These are phyloP conservation scores for Andrena cerasifolii DNA, from an alignment of 1,140 invertebrate genomes.

Conservation along the genomic window DNA sequence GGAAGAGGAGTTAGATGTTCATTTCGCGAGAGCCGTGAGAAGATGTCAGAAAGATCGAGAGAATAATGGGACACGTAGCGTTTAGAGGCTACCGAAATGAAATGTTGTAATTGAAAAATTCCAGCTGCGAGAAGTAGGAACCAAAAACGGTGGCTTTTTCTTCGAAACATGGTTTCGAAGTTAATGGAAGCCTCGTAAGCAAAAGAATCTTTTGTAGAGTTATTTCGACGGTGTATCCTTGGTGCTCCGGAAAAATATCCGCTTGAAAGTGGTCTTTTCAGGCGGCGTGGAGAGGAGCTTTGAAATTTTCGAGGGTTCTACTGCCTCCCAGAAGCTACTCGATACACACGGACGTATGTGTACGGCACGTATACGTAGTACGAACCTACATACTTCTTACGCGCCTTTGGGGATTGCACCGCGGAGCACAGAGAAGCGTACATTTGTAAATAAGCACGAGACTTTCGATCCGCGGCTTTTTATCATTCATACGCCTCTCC, in stretches of 20 bases:
- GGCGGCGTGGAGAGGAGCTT: neutral
- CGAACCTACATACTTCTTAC: neutral
- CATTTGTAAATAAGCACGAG: slow-evolving; percentile 26
- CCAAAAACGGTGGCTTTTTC: neutral
- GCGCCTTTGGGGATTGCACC: neutral
- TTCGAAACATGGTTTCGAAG: neutral
- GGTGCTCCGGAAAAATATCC: slow-evolving; percentile 13
- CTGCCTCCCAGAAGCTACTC: neutral
- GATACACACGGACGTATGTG: neutral
- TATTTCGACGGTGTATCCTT: neutral
- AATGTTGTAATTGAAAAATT: slow-evolving; percentile 16
- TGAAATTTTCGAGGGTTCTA: slow-evolving; percentile 33
- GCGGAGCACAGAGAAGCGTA: neutral
- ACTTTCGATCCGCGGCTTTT: slow-evolving; percentile 24
- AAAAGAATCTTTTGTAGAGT: neutral
- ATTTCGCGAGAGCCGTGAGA: neutral
- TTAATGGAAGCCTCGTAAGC: neutral
- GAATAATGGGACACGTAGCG: neutral
- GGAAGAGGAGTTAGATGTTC: slow-evolving; percentile 28
- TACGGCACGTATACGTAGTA: neutral
- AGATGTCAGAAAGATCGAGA: neutral
- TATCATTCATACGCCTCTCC: slow-evolving; percentile 8
- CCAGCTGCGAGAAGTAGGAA: too few species aligned
- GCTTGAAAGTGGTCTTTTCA: neutral
- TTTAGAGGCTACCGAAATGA: neutral